These are phyloP conservation scores for Octopus bimaculoides DNA, from an alignment of 1,140 invertebrate species.

Conservation along the genomic window DNA sequence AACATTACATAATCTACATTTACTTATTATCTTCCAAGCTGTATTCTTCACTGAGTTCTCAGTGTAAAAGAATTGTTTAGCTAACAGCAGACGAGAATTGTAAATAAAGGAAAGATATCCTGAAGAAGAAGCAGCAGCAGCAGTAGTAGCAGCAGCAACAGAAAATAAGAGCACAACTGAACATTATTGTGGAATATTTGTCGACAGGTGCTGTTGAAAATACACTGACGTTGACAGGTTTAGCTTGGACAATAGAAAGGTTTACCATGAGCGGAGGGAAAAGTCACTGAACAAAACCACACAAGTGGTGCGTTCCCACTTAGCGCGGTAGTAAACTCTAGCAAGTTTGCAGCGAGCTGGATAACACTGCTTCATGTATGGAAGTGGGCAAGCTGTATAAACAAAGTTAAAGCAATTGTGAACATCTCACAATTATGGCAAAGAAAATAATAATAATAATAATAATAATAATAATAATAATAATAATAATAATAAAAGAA, in stretches of 20 bases:
- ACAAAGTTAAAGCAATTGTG: constrained; percentile 9
- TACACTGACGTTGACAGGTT: neutral
- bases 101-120: neutral
- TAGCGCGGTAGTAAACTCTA: constrained; percentile 9
- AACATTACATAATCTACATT: too few species aligned
- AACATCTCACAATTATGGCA: constrained; percentile 5
- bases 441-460: neutral
- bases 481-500: too few species aligned
- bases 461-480: too few species aligned
- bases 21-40: too few species aligned
- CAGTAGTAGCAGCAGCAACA: neutral
- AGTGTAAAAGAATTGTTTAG: too few species aligned
- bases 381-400: constrained; percentile 9
- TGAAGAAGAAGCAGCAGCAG: neutral
- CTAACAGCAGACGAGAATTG: too few species aligned
- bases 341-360: constrained; percentile 3
- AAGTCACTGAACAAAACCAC: constrained; percentile 3
- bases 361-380: constrained; percentile 6
- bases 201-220: neutral
- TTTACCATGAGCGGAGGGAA: constrained; percentile 6
- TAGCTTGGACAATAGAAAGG: neutral
- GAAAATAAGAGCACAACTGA: neutral
- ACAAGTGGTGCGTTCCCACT: neutral
- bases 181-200: too few species aligned
- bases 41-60: too few species aligned